Percentiles rank a stretch among this genome's conserved stretches.
phyloP scores from a whole-genome alignment of 2,888 invertebrate genomes.

The Leptopilina syphax region DNA sequence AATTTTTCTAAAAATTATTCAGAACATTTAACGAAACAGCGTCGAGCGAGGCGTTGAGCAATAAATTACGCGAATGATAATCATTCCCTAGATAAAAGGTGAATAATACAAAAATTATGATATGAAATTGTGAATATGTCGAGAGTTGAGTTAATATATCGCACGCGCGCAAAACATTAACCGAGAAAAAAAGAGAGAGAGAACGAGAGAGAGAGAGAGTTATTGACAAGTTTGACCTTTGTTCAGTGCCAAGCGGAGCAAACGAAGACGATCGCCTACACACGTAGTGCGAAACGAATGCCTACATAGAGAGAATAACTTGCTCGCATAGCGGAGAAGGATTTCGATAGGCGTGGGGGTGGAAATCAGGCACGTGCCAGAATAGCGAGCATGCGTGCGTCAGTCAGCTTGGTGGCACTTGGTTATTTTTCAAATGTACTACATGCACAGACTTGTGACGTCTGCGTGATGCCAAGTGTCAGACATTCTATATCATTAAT shows the following conservation, averaged over 20 bases:
- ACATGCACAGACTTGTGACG: slow-evolving; percentile 32
- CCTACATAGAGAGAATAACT: slow-evolving; percentile 22
- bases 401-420: slow-evolving; percentile 66
- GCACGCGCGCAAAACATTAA: not conserved
- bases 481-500: slow-evolving; percentile 36
- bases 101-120: slow-evolving; percentile 9
- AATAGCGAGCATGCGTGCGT: slow-evolving; percentile 69
- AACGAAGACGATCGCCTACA: slow-evolving; percentile 30
- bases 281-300: slow-evolving; percentile 31
- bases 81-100: slow-evolving; percentile 2
- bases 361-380: slow-evolving; percentile 70
- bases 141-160: slow-evolving; percentile 4
- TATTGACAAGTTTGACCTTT: slow-evolving; percentile 39
- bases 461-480: slow-evolving; percentile 39
- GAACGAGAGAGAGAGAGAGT: not conserved
- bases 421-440: slow-evolving; percentile 63
- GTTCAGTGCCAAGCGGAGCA: slow-evolving; percentile 38
- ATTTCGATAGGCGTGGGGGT: slow-evolving; percentile 43
- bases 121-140: too few relatives aligned
- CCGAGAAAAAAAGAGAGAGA: too few relatives aligned
- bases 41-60: not conserved
- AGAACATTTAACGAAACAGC: too few relatives aligned
- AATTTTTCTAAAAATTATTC: too few relatives aligned
- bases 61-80: not conserved
- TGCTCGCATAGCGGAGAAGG: slow-evolving; percentile 31